Base-by-base conservation (phyloP, 1,140 invertebrate species). In the Trissolcus basalis region DNA sequence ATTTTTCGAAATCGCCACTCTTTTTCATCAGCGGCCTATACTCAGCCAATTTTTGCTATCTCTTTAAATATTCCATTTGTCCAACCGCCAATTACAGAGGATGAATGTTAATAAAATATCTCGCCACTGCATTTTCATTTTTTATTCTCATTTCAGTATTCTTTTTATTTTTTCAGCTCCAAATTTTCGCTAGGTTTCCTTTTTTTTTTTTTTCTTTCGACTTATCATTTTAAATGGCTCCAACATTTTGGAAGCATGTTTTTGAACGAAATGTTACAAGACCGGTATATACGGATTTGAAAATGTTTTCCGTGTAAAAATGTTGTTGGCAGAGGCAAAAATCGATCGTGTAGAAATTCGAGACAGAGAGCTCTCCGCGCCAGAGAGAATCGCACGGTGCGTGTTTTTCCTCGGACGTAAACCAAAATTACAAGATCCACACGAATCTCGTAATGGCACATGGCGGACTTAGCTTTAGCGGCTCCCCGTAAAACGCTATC, bases 401-500 rank as follows among this genome's bases (percentile, higher is more conserved):
- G 33, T 68, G 39, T 59, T 53, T 39, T 51, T 67, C 33, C 41
- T 15, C 51, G 45, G 33, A 19, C 43, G 58, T 63, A 71, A 71
- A 63, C 58, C 59, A 56, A 71, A 71, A 71, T 71, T 56, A 71
- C 58, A 54, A 50, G 50, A 56, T 61, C 51, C 14, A 44, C 45
- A 47, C 47, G 59, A 63, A 63, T 63, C 59, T 63, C 51, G 51
- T 71, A 71, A 71, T 56, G 68, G 45, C 68, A 43, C n/a, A 54
- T 45, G 50, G 58, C 41, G 64, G 39, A 33, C 51, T 43, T 61
- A 70, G 56, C 45, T 71, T 61, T 71, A 56, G 56, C 36, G 49
- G 48, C 47, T 56, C 51, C 51, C 68, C 68, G 60, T 71, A 72
- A 72, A 72, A 47, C 13, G 59, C 32, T 64, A 72, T 72, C 69